These are phyloP conservation scores for Saccopteryx leptura DNA, from an alignment of 2,113 vertebrate species.

Conservation along the genomic window DNA sequence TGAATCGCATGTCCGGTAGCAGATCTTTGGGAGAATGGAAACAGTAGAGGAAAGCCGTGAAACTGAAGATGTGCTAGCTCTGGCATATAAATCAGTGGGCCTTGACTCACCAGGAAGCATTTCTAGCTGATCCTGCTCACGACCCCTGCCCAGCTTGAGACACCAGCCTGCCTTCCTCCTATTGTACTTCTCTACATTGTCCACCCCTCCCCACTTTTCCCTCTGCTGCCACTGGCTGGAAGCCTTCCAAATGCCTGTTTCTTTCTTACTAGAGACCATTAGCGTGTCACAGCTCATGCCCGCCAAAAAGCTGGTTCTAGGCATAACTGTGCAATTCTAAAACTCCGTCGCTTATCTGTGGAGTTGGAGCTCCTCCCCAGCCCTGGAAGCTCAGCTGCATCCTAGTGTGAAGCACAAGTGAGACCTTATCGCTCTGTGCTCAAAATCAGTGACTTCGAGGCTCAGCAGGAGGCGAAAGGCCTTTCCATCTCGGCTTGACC, in stretches of 20 bases:
- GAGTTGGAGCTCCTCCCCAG: not conserved
- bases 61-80: not conserved
- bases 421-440: not conserved
- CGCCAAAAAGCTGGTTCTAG: not conserved
- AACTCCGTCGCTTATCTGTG: not conserved
- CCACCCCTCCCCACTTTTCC: not conserved
- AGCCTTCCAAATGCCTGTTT: not conserved
- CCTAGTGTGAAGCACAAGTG: not conserved
- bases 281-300: not conserved
- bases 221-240: not conserved
- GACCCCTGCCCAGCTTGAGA: not conserved
- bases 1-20: not conserved
- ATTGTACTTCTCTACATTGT: accelerated
- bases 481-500: not conserved
- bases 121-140: accelerated
- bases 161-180: not conserved
- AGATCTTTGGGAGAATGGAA: not conserved
- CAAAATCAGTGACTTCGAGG: not conserved
- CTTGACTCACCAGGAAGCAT: not conserved
- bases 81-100: not conserved
- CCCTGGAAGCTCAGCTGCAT: not conserved
- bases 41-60: not conserved
- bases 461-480: not conserved
- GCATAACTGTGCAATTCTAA: not conserved
- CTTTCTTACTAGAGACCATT: not conserved